phyloP scores from a whole-genome alignment of 2,888 invertebrate genomes.

The Beris morrisii region DNA sequence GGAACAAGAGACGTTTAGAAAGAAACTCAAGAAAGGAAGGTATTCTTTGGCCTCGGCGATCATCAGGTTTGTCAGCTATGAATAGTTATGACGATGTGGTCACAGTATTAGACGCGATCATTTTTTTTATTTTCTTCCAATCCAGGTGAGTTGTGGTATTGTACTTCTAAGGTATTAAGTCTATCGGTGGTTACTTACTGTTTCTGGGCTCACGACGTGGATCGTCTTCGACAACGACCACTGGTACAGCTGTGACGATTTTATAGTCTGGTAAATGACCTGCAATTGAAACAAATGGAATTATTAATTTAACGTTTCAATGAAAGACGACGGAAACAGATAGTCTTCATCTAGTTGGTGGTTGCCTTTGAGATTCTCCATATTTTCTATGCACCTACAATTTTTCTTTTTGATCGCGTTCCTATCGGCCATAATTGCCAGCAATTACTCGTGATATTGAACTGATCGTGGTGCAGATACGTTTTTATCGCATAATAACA shows the following conservation, averaged over 20 bases:
- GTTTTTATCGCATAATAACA: no score
- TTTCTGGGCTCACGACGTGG: constrained; percentile 44
- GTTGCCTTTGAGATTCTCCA: background rate
- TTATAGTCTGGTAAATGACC: constrained; percentile 64
- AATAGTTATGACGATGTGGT: background rate
- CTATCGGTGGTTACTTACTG: constrained; percentile 40
- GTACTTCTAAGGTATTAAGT: background rate
- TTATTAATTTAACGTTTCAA: constrained; percentile 13
- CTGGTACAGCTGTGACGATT: constrained; percentile 75
- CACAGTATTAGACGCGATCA: background rate
- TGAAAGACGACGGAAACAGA: background rate
- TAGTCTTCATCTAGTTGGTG: background rate
- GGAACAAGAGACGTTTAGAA: background rate
- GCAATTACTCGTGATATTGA: background rate
- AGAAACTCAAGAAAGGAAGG: background rate
- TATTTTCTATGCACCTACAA: background rate
- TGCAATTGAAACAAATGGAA: constrained; percentile 41
- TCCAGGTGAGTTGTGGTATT: background rate
- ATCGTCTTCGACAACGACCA: constrained; percentile 74
- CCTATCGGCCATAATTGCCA: background rate
- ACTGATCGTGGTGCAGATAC: background rate
- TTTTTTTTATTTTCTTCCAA: background rate
- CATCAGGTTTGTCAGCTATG: background rate
- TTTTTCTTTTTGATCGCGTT: background rate
- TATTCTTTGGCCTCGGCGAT: no score